These are phyloP conservation scores for Choloepus didactylus DNA, from an alignment of 2,797 vertebrate species.

Conservation along the genomic window DNA sequence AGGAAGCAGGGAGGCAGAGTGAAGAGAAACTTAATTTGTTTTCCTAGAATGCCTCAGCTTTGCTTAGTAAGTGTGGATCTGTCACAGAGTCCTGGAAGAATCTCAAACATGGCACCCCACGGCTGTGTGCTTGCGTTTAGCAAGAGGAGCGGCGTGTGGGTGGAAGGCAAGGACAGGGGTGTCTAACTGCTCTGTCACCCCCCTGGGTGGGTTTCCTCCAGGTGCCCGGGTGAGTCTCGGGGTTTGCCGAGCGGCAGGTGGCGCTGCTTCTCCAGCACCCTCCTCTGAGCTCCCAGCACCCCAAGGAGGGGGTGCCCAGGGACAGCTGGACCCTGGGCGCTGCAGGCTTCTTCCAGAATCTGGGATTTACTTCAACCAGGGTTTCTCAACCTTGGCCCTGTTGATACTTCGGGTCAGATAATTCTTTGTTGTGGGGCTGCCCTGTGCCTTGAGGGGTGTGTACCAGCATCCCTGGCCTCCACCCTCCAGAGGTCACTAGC, in stretches of 20 bases:
- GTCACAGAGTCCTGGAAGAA: neutral
- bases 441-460: neutral
- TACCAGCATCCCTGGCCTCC: neutral
- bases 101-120: neutral
- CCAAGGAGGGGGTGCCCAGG: too few relatives aligned
- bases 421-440: neutral
- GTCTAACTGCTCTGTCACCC: too few relatives aligned
- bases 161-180: rapidly evolving
- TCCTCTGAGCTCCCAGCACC: neutral
- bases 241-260: neutral
- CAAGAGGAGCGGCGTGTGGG: neutral
- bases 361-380: neutral
- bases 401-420: too few relatives aligned
- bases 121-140: neutral
- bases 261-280: too few relatives aligned
- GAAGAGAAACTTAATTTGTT: neutral
- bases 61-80: neutral
- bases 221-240: neutral
- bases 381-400: neutral
- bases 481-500: neutral
- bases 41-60: slow-evolving; percentile 60
- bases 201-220: neutral
- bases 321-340: neutral
- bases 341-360: neutral
- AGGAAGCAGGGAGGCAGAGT: neutral